Evolutionary conservation across 2,888 invertebrate genomes (phyloP), one percentile per base, ranked within the genome.

Genomic region (Acleris sparsana): DNA sequence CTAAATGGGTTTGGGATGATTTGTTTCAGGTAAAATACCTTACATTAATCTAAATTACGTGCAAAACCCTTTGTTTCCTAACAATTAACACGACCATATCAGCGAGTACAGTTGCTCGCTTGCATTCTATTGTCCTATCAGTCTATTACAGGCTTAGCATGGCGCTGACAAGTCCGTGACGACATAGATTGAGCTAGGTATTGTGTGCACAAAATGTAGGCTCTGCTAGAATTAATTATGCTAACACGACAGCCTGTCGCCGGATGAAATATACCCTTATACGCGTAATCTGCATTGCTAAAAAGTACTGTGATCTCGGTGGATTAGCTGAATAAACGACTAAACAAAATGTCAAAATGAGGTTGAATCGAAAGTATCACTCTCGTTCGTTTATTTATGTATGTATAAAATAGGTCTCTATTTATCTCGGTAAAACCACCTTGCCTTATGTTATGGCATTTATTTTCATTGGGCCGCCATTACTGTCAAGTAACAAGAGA

Each of bases 211-310:
- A 68, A 68, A 69, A 59, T 62, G 58, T 64, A 64, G 69, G 72
- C 68, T 72, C 72, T 70, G 74, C 68, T 68, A 63, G 39, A 69
- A 71, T 71, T 71, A 74, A 72, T 73, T 72, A 72, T 65, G 17
- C 48, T 48, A 59, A 69, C 67, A 65, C 22, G 62, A 46, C 57
- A 63, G 39, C 39, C 17, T 43, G 33, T 39, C 48, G 48, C 17
- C 48, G 9, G 18, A n/a, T 18, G 17, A 18, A 18, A 48, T 18
- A 18, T 48, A 7, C 51, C n/a, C 46, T 17, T 46, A 17, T 46
- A 13, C 13, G 13, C n/a, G 22, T 17, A 51, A 51, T 51, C 22
- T 51, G 22, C 17, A 22, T 18, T 51, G 51, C 51, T 13, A 17
- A 22, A 20, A 18, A 18, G 18, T 20, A 22, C 1, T 51, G 5